Base-by-base conservation (phyloP, 2,113 vertebrate species). In the Capreolus pygargus region DNA sequence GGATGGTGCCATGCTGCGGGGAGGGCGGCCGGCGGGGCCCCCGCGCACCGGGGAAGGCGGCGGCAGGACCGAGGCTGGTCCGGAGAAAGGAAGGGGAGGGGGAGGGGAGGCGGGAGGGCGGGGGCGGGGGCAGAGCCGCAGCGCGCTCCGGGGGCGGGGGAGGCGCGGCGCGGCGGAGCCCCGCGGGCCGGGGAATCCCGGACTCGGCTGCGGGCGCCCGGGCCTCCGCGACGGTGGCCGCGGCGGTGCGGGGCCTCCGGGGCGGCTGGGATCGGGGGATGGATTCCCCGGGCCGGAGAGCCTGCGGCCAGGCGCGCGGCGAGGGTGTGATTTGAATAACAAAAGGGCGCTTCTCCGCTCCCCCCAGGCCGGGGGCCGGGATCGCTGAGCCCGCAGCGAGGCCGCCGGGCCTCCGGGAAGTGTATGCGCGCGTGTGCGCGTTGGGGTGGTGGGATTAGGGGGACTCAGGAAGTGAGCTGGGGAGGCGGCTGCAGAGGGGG, bases 311-410 rank as follows among this genome's bases (percentile, higher is more conserved):
- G 25, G 60, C 43, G 83, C 61, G 19, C 89, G 27, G 67, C 7
- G 14, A 78, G 79, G 76, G 64, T 70, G 97, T 94, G 97, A 97
- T 97, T 81, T 95, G 98, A 98, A 97, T 98, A 97, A 98, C 98
- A 98, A 98, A 98, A 98, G 97, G 86, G 84, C 76, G 74, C 47
- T 67, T 90, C 86, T n/a, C 28, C 5, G 64, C 64, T 36, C 9
- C 64, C 70, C 58, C 2, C 4, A 74, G 79, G 84, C 92, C 27
- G 0, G 55, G 36, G 70, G 91, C 82, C 7, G 43, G 82, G 85
- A 86, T 13, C 52, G 12, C 61, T 8, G 7, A 93, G 70, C 84
- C 1, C 3, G 12, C 43, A 81, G 84, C 70, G 58, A 74, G 94
- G 86, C 88, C 5, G 86, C 74, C 27, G 25, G 60, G 91, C 76